phyloP scores from a whole-genome alignment of 2,113 vertebrate genomes.

The Sterna hirundo region DNA sequence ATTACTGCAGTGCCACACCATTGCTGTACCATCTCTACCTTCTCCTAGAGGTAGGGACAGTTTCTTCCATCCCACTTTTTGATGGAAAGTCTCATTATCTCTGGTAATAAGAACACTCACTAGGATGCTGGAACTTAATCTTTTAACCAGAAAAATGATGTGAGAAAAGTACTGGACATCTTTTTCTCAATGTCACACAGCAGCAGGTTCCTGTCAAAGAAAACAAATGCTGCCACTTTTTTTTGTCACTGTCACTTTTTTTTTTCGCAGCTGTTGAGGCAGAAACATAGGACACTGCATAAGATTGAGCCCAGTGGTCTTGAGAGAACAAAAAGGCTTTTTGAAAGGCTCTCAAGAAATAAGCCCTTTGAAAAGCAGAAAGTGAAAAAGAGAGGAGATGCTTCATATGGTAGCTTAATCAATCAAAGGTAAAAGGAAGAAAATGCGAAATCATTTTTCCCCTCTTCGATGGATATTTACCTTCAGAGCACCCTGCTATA shows the following conservation, averaged over 20 bases:
- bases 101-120: background rate
- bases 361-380: background rate
- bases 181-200: background rate
- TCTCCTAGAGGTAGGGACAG: background rate
- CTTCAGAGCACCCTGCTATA: background rate
- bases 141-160: background rate
- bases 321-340: background rate
- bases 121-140: background rate
- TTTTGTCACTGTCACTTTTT: background rate
- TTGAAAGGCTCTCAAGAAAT: background rate
- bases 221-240: background rate
- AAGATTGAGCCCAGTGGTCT: background rate
- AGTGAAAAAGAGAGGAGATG: background rate
- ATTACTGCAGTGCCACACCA: background rate
- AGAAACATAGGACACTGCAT: background rate
- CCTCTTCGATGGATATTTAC: background rate
- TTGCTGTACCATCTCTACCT: background rate
- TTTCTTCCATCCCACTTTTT: background rate
- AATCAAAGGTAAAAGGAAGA: background rate
- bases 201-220: background rate
- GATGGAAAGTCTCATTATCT: background rate
- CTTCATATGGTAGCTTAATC: background rate
- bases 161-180: background rate
- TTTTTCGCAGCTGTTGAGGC: background rate
- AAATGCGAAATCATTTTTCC: background rate